These are phyloP conservation scores for Cecidostiba fungosa DNA, from an alignment of 2,888 invertebrate species.

Conservation along the genomic window DNA sequence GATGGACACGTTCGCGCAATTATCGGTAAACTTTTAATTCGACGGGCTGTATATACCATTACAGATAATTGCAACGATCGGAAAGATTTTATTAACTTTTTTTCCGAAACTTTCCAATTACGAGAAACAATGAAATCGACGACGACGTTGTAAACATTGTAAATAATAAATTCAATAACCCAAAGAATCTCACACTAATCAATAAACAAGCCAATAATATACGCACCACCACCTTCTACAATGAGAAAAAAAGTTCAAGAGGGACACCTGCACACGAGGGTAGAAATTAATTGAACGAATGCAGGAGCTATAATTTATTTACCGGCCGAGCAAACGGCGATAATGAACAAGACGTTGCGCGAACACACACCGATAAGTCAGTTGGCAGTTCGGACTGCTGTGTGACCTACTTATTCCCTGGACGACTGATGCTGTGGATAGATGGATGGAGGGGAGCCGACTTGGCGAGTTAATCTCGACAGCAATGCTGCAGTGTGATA, in stretches of 20 bases:
- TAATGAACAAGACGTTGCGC: neutral
- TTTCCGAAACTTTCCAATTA: neutral
- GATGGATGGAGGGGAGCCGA: neutral
- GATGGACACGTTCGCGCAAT: neutral
- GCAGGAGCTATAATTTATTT: constrained; percentile 21
- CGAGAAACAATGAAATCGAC: too few relatives aligned
- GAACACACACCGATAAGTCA: neutral
- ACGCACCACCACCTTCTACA: neutral
- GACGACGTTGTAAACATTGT: neutral
- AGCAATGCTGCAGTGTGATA: neutral
- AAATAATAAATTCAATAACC: too few relatives aligned
- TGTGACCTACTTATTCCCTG: neutral
- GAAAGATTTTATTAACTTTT: neutral
- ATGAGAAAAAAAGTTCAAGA: neutral
- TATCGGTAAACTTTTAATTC: constrained; percentile 14
- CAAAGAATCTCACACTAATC: neutral
- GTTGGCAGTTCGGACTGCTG: neutral
- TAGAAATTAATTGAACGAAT: neutral
- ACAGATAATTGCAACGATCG: neutral
- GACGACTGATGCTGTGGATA: neutral
- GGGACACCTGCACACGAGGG: neutral
- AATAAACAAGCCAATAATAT: neutral
- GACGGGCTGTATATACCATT: neutral
- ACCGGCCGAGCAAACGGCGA: constrained; percentile 2
- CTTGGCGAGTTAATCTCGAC: neutral